phyloP scores from a whole-genome alignment of 2,113 vertebrate species.

The Nestor notabilis region DNA sequence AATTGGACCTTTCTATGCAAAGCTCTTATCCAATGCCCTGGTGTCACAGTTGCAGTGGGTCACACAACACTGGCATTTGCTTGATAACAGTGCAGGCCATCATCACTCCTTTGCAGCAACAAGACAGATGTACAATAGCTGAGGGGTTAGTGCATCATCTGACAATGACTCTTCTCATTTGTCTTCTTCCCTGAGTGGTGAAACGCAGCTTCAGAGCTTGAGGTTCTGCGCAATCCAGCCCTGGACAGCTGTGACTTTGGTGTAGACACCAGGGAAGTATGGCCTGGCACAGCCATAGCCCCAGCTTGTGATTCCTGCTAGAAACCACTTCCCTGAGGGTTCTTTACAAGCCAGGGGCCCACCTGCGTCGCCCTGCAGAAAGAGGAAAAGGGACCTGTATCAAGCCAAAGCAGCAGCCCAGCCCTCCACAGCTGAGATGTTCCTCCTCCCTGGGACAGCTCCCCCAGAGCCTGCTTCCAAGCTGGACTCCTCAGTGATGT shows the following conservation, averaged over 20 bases:
- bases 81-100: neutral
- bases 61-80: neutral
- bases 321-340: slow-evolving; percentile 88
- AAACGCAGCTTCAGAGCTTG: slow-evolving; percentile 68
- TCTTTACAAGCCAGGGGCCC: slow-evolving; percentile 91
- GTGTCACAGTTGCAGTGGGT: neutral
- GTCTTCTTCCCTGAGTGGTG: neutral
- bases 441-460: neutral
- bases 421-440: neutral
- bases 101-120: neutral
- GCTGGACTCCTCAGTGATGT: neutral
- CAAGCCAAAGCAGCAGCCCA: neutral
- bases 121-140: neutral
- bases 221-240: slow-evolving; percentile 88
- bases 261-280: slow-evolving; percentile 91
- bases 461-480: neutral
- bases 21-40: neutral
- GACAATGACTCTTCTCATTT: neutral
- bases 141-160: neutral
- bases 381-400: neutral
- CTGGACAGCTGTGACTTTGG: slow-evolving; percentile 84
- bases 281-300: slow-evolving; percentile 90
- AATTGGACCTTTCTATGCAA: neutral
- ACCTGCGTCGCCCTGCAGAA: slow-evolving; percentile 89
- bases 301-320: slow-evolving; percentile 96